A percentile compares a stretch with the other conserved stretches of the same genome.
Conservation (phyloP, 2,113 vertebrate species). For the Aegotheles bennettii region DNA sequence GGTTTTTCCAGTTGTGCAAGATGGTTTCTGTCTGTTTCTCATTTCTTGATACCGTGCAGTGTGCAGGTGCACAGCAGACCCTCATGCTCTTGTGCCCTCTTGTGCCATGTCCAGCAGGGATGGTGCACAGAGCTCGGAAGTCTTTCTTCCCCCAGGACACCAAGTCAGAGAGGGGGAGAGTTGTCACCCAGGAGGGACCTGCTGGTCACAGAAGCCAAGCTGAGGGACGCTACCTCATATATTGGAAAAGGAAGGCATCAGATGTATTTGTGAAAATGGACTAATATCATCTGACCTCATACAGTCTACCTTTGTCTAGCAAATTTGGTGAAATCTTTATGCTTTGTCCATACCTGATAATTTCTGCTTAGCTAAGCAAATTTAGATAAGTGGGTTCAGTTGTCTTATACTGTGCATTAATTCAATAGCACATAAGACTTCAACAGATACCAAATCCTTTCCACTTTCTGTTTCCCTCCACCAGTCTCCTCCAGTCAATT, state of each 20-base stretch:
- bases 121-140: rapidly evolving
- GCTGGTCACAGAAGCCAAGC: neutral
- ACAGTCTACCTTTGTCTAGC: neutral
- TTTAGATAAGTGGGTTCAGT: neutral
- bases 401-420: neutral
- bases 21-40: neutral
- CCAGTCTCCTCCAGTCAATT: neutral
- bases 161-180: neutral
- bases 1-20: neutral
- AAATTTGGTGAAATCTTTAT: neutral
- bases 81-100: rapidly evolving
- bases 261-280: neutral
- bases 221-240: neutral
- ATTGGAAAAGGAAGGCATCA: neutral
- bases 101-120: neutral
- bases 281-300: neutral
- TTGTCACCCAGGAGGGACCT: neutral
- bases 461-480: neutral
- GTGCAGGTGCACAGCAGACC: rapidly evolving
- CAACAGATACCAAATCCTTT: neutral
- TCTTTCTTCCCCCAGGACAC: too few relatives aligned
- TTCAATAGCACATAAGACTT: neutral
- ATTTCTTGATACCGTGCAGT: rapidly evolving
- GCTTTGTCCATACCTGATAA: neutral
- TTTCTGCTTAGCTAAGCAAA: neutral